Percentiles rank a stretch among this genome's conserved stretches.
Conservation (phyloP, 2,113 vertebrate species). For the Gadus chalcogrammus region DNA sequence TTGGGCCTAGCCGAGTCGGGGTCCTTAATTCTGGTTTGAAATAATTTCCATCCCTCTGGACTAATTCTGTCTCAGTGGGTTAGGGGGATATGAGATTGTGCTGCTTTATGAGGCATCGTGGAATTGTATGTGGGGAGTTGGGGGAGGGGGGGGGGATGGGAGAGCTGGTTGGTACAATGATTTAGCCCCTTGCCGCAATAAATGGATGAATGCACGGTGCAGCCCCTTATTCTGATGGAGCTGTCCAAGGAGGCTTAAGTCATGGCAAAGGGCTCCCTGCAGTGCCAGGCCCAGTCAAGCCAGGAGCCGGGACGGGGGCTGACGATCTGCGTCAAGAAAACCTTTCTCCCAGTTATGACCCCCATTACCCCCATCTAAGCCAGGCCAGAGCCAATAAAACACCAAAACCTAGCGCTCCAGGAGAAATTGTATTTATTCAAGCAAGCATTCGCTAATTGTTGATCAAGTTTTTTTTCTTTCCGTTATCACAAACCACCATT, state of each 20-base stretch:
- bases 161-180: slow-evolving; percentile 34
- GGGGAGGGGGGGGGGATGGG: background rate
- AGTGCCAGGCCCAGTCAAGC: slow-evolving; percentile 28
- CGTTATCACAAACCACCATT: too few species aligned
- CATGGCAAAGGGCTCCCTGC: slow-evolving; percentile 37
- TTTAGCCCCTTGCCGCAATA: slow-evolving; percentile 24
- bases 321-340: slow-evolving; percentile 45
- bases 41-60: slow-evolving; percentile 47
- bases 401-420: slow-evolving; percentile 6
- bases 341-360: slow-evolving; percentile 39
- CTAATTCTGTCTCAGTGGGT: slow-evolving; percentile 35
- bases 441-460: slow-evolving; percentile 14
- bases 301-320: slow-evolving; percentile 23
- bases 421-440: slow-evolving; percentile 23
- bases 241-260: slow-evolving; percentile 46
- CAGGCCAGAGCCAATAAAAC: slow-evolving; percentile 29
- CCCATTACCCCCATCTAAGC: background rate
- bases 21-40: slow-evolving; percentile 49
- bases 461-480: too few species aligned
- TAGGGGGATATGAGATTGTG: slow-evolving; percentile 13
- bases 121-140: background rate
- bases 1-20: slow-evolving; percentile 17
- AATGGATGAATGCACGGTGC: slow-evolving; percentile 8
- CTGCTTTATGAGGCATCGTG: background rate
- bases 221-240: slow-evolving; percentile 27